Evolutionary conservation across 2,113 vertebrate genomes (phyloP).

Genomic region (Sylvilagus bachmani): DNA sequence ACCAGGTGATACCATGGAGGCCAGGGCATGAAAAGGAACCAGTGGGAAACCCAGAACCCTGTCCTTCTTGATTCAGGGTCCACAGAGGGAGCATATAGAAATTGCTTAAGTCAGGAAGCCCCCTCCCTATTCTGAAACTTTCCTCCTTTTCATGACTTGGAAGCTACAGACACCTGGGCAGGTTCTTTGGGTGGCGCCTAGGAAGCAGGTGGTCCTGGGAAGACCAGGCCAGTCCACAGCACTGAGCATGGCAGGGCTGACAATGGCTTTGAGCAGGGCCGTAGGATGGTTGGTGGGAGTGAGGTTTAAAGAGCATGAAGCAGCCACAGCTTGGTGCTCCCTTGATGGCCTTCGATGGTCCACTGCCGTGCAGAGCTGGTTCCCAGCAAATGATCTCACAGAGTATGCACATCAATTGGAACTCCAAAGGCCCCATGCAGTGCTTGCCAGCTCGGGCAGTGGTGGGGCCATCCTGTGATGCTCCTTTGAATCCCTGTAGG

Average conservation of each 20-base stretch:
- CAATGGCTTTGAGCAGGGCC: not conserved
- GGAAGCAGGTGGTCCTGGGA: not conserved
- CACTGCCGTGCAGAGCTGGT: not conserved
- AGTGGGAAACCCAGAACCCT: too few relatives aligned
- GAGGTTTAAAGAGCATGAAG: not conserved
- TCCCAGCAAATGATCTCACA: not conserved
- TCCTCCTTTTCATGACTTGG: not conserved
- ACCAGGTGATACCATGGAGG: not conserved
- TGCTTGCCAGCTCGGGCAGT: too few relatives aligned
- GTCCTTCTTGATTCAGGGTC: not conserved
- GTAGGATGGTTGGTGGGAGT: not conserved
- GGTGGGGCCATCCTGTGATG: accelerated
- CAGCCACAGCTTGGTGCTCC: not conserved
- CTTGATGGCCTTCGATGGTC: not conserved
- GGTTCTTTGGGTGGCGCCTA: not conserved
- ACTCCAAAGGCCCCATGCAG: not conserved
- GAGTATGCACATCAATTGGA: not conserved
- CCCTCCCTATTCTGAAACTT: not conserved
- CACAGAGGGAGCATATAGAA: not conserved
- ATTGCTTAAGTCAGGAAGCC: not conserved
- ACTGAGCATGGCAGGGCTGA: not conserved
- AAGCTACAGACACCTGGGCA: not conserved
- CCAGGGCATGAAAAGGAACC: not conserved
- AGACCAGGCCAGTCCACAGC: not conserved
- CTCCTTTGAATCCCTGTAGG: not conserved